Evolutionary conservation across 1,140 invertebrate genomes (phyloP).

Genomic region (Ceratoteleas bidentatus): DNA sequence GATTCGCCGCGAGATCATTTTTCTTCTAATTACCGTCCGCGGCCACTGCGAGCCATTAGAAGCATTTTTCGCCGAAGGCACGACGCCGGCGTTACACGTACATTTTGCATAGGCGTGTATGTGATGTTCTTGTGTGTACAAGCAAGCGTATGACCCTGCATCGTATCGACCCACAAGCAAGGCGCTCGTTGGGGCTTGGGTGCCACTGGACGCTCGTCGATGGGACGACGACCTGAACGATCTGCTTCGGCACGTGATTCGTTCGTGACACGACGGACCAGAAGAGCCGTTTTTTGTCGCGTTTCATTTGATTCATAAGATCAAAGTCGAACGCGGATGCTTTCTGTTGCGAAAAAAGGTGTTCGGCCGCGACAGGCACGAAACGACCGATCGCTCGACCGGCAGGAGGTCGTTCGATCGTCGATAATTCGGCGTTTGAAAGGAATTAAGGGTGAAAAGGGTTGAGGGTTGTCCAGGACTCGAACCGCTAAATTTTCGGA

Average conservation of each 20-base stretch:
- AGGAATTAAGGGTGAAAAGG: too few relatives aligned
- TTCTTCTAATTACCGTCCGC: constrained; percentile 1
- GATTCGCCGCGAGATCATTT: constrained; percentile 2
- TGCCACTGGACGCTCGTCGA: constrained; percentile 37
- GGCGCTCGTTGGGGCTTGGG: constrained; percentile 38
- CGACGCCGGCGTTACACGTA: constrained; percentile 2
- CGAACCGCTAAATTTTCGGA: too few relatives aligned
- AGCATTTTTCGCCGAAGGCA: neutral
- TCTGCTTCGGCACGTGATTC: constrained; percentile 42
- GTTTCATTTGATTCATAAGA: constrained; percentile 9
- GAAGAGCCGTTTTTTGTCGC: constrained; percentile 14
- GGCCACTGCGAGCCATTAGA: constrained; percentile 3
- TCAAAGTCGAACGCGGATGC: constrained; percentile 1
- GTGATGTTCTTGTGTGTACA: constrained; percentile 29
- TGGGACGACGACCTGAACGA: constrained; percentile 50
- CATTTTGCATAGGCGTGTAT: constrained; percentile 11
- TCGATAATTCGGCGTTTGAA: too few relatives aligned
- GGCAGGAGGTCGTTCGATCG: too few relatives aligned
- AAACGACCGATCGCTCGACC: too few relatives aligned
- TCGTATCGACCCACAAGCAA: constrained; percentile 68
- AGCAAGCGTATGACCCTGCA: constrained; percentile 61
- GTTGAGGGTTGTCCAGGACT: too few relatives aligned
- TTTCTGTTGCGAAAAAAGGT: too few relatives aligned
- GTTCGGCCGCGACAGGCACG: too few relatives aligned
- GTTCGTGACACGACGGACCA: constrained; percentile 18